phyloP scores from a whole-genome alignment of 2,113 vertebrate species.

The Melospiza georgiana region DNA sequence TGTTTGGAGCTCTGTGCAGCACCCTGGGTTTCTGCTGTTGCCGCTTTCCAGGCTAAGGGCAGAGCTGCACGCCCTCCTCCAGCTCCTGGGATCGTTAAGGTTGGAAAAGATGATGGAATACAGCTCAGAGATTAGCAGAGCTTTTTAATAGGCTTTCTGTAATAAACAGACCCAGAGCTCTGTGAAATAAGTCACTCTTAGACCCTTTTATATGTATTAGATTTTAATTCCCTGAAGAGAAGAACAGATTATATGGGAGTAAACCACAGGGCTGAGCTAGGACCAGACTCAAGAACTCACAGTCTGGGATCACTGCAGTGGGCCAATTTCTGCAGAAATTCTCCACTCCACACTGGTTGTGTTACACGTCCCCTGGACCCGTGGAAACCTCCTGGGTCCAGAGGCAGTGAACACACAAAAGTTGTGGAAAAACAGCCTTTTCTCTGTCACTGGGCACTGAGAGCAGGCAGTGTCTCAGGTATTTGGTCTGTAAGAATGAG shows the following conservation, averaged over 20 bases:
- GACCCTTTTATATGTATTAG: not conserved
- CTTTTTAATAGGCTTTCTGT: slow-evolving; percentile 7
- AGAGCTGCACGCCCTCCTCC: not conserved
- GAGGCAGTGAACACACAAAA: not conserved
- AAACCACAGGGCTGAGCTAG: not conserved
- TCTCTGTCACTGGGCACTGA: not conserved
- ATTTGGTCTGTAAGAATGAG: not conserved
- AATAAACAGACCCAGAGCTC: not conserved
- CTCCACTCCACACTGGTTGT: not conserved
- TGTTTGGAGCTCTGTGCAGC: not conserved
- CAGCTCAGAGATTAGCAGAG: not conserved
- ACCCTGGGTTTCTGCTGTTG: not conserved
- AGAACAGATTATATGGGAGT: not conserved
- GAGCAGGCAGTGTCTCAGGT: not conserved
- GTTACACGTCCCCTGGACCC: not conserved
- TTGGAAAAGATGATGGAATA: slow-evolving; percentile 6
- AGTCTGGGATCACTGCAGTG: not conserved
- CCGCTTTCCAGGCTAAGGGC: not conserved
- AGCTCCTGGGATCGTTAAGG: not conserved
- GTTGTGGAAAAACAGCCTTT: not conserved
- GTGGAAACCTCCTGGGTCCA: not conserved
- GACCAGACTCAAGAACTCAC: not conserved
- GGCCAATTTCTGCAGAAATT: not conserved
- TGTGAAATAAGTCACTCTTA: not conserved
- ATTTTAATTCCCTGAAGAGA: slow-evolving; percentile 18